phyloP scores from a whole-genome alignment of 2,113 vertebrate species.

The Xenopus borealis region DNA sequence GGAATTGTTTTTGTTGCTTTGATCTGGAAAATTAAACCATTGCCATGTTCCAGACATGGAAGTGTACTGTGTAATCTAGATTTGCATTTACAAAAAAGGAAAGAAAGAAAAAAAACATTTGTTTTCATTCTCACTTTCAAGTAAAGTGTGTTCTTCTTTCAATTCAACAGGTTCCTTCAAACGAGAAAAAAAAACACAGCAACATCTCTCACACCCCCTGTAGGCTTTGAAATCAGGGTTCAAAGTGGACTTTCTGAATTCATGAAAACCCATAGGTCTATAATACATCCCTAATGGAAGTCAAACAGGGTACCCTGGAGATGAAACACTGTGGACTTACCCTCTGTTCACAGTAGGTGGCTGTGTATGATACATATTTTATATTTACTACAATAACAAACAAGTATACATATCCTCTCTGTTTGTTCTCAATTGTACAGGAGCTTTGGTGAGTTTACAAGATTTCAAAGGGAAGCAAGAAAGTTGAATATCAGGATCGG shows the following conservation, averaged over 20 bases:
- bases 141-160: constrained; percentile 58
- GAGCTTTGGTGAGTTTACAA: constrained; percentile 73
- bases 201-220: constrained; percentile 71
- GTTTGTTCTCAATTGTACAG: constrained; percentile 81
- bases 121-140: constrained; percentile 64
- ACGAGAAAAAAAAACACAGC: constrained; percentile 62
- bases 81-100: constrained; percentile 56
- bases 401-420: constrained; percentile 94
- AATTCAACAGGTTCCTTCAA: constrained; percentile 74
- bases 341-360: constrained; percentile 95
- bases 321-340: constrained; percentile 86
- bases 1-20: no score
- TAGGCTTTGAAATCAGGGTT: constrained; percentile 95
- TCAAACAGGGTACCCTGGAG: constrained; percentile 92
- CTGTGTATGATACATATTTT: constrained; percentile 96
- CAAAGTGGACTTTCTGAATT: constrained; percentile 96
- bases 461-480: constrained; percentile 75
- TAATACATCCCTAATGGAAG: constrained; percentile 95
- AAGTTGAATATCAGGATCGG: constrained; percentile 68
- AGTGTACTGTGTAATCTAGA: constrained; percentile 22
- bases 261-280: constrained; percentile 94
- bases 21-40: neutral
- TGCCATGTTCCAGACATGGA: constrained; percentile 49
- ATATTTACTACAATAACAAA: constrained; percentile 96
- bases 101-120: constrained; percentile 19